Evolutionary conservation across 2,797 vertebrate species (phyloP).

Genomic region (Sebastes kiyomatsui): DNA sequence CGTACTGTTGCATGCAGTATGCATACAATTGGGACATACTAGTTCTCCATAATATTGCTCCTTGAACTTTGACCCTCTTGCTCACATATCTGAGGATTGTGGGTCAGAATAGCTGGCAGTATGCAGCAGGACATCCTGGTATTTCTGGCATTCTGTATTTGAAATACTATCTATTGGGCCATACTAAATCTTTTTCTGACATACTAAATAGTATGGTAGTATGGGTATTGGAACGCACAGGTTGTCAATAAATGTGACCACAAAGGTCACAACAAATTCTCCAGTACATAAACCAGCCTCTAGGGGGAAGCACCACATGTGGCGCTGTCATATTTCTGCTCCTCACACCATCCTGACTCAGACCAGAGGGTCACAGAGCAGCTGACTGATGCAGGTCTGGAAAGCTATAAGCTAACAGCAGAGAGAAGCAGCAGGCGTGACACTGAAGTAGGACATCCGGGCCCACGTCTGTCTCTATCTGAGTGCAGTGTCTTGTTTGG

Average conservation of each 20-base stretch:
- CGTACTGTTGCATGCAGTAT: too few relatives aligned
- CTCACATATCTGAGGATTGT: too few relatives aligned
- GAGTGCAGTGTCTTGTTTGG: slow-evolving; percentile 66
- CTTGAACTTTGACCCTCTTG: too few relatives aligned
- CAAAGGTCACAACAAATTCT: neutral
- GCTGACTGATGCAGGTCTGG: slow-evolving; percentile 32
- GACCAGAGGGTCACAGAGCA: slow-evolving; percentile 43
- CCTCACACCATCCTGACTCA: slow-evolving; percentile 25
- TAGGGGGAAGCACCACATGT: slow-evolving; percentile 72
- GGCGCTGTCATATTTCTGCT: slow-evolving; percentile 4
- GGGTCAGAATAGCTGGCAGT: too few relatives aligned
- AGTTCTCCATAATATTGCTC: too few relatives aligned
- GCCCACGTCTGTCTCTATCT: slow-evolving; percentile 29
- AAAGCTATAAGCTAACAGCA: slow-evolving; percentile 28
- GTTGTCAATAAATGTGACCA: neutral
- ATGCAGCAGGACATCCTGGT: too few relatives aligned
- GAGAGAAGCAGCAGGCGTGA: slow-evolving; percentile 17
- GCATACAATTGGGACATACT: too few relatives aligned
- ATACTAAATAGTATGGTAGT: too few relatives aligned
- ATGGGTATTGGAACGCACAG: too few relatives aligned
- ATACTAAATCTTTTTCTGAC: too few relatives aligned
- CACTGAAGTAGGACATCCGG: slow-evolving; percentile 45
- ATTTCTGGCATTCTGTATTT: too few relatives aligned
- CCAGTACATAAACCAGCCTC: slow-evolving; percentile 62
- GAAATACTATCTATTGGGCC: too few relatives aligned